Evolutionary conservation across 2,888 invertebrate genomes (phyloP), one percentile per base, ranked within the genome.

Genomic region (Choristoneura rosaceana): DNA sequence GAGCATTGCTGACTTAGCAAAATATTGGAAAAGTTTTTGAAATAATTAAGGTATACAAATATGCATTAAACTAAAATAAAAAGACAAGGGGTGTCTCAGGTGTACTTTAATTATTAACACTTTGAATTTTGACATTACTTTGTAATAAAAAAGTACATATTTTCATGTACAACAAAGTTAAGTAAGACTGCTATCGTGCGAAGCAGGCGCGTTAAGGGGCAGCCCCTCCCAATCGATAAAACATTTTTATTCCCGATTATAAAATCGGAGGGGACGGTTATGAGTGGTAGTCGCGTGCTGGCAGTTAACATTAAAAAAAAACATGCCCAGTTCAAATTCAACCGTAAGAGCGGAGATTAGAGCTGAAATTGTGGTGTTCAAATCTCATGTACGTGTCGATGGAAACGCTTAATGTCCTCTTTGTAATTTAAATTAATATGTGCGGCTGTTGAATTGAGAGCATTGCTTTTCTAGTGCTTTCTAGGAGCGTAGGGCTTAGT

Each of bases 201-300:
- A 41, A 34, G 12, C 43, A 60, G 69, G 17, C 61, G 43, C 45
- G 63, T 65, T 61, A 68, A 61, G 68, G 67, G 52, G 60, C 45
- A 45, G 69, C 74, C 74, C 78, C 82, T 71, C 73, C 70, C 79
- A 86, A 87, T 89, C 90, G 87, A 90, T 90, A 88, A 76, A 84
- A 81, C 86, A 87, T 90, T 90, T 90, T 88, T 88, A 86, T 83
- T 82, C 80, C 77, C 82, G 85, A 87, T 87, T 88, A 87, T 86
- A 87, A 89, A 88, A 83, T 82, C 80, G 82, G 80, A 84, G 89
- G 90, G 88, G 85, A 80, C 74, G 76, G 80, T 84, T 86, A 87
- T 84, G 87, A 91, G 89, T 84, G 85, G 83, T 80, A 63, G 91
- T 86, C 92, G 91, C 92, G 92, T 92, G 92, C 87, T 81, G 76